Evolutionary conservation across 2,113 vertebrate genomes (phyloP).

Genomic region (Lanius ludovicianus): DNA sequence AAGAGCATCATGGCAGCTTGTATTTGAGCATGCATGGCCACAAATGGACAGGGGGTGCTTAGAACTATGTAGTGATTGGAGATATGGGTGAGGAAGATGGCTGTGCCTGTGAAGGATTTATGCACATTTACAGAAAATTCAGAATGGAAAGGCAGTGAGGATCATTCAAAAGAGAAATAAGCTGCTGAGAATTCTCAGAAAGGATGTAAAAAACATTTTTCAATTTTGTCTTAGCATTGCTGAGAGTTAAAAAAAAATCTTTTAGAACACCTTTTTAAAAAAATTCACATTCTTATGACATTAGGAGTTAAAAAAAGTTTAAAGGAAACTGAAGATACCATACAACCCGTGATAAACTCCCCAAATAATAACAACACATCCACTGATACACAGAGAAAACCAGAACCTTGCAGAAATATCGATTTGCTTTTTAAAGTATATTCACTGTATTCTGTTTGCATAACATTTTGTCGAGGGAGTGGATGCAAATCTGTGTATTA

Average conservation of each 20-base stretch:
- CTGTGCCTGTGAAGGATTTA: background rate
- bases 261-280: background rate
- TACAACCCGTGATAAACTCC: background rate
- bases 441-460: background rate
- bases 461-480: background rate
- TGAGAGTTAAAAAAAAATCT: background rate
- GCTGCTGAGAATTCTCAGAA: background rate
- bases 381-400: background rate
- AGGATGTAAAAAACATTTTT: background rate
- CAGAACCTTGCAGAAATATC: rapidly evolving
- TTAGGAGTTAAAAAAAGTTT: background rate
- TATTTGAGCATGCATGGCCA: background rate
- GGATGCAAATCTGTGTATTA: background rate
- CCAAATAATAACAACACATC: background rate
- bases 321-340: background rate
- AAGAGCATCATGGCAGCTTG: background rate
- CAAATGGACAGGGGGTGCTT: background rate
- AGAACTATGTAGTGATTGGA: background rate
- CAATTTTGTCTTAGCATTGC: background rate
- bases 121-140: background rate
- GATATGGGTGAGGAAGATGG: background rate
- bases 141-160: background rate
- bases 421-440: background rate
- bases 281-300: rapidly evolving
- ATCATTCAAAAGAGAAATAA: background rate